Conservation (phyloP, 2,888 invertebrate species). For the Meiosimyza platycephala region DNA sequence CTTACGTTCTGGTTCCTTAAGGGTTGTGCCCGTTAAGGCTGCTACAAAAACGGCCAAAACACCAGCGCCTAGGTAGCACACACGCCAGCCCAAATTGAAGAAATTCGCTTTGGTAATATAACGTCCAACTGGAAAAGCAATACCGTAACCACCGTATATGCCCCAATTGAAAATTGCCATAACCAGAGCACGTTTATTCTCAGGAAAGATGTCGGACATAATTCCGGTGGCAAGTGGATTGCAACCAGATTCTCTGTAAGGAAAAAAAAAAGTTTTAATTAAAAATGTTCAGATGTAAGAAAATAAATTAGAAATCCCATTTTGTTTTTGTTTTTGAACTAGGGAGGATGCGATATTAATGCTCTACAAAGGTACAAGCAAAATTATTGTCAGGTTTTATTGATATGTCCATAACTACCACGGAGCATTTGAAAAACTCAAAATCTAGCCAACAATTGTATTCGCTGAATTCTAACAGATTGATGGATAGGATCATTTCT, state of each 20-base stretch:
- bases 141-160: constrained; percentile 92
- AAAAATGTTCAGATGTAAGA: too few species aligned
- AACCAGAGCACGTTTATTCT: constrained; percentile 85
- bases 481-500: too few species aligned
- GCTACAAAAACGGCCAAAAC: constrained; percentile 80
- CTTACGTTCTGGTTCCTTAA: constrained; percentile 81
- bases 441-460: too few species aligned
- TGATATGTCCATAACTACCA: too few species aligned
- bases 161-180: constrained; percentile 97
- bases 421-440: too few species aligned
- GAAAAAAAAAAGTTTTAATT: background rate
- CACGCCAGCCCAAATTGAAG: constrained; percentile 84
- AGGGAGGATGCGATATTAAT: too few species aligned
- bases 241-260: constrained; percentile 83
- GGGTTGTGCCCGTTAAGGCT: constrained; percentile 77
- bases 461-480: too few species aligned
- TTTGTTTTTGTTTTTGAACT: too few species aligned
- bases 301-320: too few species aligned
- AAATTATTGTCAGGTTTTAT: too few species aligned
- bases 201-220: constrained; percentile 83
- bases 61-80: constrained; percentile 85
- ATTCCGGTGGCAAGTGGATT: constrained; percentile 89
- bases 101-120: constrained; percentile 82
- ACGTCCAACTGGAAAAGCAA: constrained; percentile 91
- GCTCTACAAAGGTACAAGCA: too few species aligned